Conservation (phyloP, 2,888 invertebrate genomes). For the Ernsta delagoae region DNA sequence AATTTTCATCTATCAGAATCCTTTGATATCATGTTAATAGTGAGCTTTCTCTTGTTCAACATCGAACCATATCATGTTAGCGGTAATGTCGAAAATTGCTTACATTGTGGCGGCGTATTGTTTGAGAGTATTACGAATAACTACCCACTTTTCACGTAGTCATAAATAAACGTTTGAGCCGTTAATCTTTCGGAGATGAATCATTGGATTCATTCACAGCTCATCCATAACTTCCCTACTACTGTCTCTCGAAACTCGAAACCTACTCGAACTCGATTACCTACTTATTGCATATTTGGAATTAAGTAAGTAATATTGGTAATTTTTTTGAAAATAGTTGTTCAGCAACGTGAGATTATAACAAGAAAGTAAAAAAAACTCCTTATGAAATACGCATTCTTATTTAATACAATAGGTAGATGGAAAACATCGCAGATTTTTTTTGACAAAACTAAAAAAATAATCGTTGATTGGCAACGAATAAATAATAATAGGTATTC, state of each 20-base stretch:
- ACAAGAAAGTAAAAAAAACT: no score
- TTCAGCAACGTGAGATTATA: no score
- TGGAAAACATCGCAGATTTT: no score
- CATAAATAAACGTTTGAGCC: constrained; percentile 35
- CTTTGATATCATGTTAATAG: constrained; percentile 10
- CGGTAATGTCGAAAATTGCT: neutral
- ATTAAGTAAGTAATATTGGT: no score
- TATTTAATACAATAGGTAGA: no score
- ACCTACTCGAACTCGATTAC: constrained; percentile 5
- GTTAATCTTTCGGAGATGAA: constrained; percentile 37
- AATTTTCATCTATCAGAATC: neutral
- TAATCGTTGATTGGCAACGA: no score
- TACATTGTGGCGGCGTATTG: neutral
- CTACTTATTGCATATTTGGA: neutral
- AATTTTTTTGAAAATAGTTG: no score
- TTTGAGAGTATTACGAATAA: constrained; percentile 32
- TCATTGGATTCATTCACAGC: constrained; percentile 35
- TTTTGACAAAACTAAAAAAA: no score
- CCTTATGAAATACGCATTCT: no score
- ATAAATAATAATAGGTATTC: no score
- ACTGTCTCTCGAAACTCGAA: constrained; percentile 24
- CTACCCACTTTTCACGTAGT: constrained; percentile 38
- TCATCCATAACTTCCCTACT: constrained; percentile 31
- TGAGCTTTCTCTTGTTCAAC: neutral
- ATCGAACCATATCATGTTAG: neutral